Evolutionary conservation across 2,888 invertebrate genomes (phyloP), one percentile per base, ranked within the genome.

Genomic region (Lucinisca nassula): DNA sequence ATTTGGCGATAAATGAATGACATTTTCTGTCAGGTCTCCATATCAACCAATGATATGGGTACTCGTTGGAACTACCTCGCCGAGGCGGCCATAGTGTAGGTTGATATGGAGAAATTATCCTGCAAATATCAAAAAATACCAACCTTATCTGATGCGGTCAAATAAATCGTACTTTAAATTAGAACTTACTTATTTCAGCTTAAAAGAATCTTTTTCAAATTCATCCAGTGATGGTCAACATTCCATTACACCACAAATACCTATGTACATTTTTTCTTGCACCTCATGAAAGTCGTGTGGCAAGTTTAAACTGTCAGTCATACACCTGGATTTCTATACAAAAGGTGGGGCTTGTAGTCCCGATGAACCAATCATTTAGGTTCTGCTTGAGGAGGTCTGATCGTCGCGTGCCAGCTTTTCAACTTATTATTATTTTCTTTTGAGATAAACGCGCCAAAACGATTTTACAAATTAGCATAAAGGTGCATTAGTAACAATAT

Each of bases 201-300:
- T n/a, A n/a, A n/a, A n/a, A n/a, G n/a, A n/a, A n/a, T n/a, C n/a
- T n/a, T n/a, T n/a, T n/a, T n/a, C n/a, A n/a, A n/a, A n/a, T n/a
- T n/a, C n/a, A n/a, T n/a, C n/a, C n/a, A n/a, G n/a, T n/a, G n/a
- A n/a, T n/a, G n/a, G n/a, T 76, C 51, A 51, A 51, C 49, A 76
- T 51, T 51, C 76, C 51, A 51, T 76, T 14, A 76, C 76, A 76
- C 51, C 81, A 51, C n/a, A 75, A 40, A 35, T 55, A 61, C 67
- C 76, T 51, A 76, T 51, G 35, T 49, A 30, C 49, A 82, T 76
- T 51, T 82, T 76, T 37, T 67, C 32, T 32, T 83, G 74, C 76
- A 79, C 83, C 78, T 45, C 77, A 81, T 45, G 85, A 81, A 85
- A 77, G 89, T 85, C 90, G 85, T 90, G 90, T 88, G 85, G 70